Base-by-base conservation (phyloP, 1,140 invertebrate genomes). In the Dendrolimus kikuchii region DNA sequence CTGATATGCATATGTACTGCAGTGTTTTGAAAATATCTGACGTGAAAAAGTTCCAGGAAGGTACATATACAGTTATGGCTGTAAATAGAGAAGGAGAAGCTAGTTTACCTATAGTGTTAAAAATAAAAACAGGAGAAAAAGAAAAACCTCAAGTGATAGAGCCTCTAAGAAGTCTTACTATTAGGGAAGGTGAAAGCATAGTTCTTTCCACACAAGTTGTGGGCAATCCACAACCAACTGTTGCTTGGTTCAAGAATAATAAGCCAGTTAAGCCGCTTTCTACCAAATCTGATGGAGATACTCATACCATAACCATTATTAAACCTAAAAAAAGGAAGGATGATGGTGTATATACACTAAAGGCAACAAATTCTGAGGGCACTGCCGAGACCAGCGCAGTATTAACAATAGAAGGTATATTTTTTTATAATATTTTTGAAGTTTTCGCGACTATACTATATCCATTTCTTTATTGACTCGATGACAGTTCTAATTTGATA, bases 81-180 rank as follows among this genome's bases (percentile, higher is more conserved):
- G 94, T 92, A 50, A 98, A 98, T 75, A 90, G 94, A 62, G 96
- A 97, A 85, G 97, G 97, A 36, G 95, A 98, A 89, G 92, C 95
- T 8, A 91, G 90, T 47, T 90, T 96, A 46, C 92, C 93, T 52
- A 93, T 97, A 47, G 92, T 92, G 7, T 77, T 98, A 0, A 96
- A 96, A 87, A 93, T 95, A 60, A 92, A 91, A 77, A 94, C 93
- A n/a, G 89, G 89, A 5, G 89, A 92, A 54, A 91, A 91, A 67
- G 93, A 95, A 77, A 89, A 93, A 57, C 95, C 95, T 40, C 91
- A 95, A 88, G 91, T 96, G 45, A 85, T 96, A 41, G 94, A 96
- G 79, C 93, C 93, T 5, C 77, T 96, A 2, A 90, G 91, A 60
- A 93, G 91, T 57, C 89, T 92, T 68, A 91, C 91, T 4, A 91